Conservation (phyloP, 2,797 vertebrate species). For the Darevskia nairensis region DNA sequence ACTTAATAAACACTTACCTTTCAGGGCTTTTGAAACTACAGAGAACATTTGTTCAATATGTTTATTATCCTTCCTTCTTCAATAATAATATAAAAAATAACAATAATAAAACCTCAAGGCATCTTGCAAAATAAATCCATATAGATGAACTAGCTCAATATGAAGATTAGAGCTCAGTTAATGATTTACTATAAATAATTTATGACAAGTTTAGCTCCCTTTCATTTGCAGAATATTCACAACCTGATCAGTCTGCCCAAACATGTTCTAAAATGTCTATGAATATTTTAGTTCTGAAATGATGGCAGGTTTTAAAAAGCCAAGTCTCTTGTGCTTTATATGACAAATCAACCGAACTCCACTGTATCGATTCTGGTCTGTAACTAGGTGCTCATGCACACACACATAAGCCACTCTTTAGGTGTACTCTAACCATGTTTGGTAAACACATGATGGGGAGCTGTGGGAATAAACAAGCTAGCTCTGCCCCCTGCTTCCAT, state of each 20-base stretch:
- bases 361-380: neutral
- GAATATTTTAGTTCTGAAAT: slow-evolving; percentile 27
- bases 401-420: neutral
- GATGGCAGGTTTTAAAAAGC: neutral
- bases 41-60: neutral
- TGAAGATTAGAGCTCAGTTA: slow-evolving; percentile 2
- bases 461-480: too few species aligned
- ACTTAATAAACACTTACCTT: neutral
- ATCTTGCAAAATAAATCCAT: slow-evolving; percentile 28
- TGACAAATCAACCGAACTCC: neutral
- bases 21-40: neutral
- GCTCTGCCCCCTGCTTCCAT: too few species aligned
- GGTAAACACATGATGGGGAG: too few species aligned
- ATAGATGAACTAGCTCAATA: neutral
- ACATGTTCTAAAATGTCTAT: neutral
- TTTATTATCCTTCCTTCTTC: neutral
- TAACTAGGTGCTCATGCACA: neutral
- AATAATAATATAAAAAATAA: neutral
- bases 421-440: neutral
- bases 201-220: slow-evolving; percentile 6
- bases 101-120: neutral
- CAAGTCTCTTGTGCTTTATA: neutral
- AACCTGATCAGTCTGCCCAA: neutral
- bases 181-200: slow-evolving; percentile 32
- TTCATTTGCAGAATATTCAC: slow-evolving; percentile 26